phyloP scores from a whole-genome alignment of 2,888 invertebrate genomes.

The Acrobasis repandana region DNA sequence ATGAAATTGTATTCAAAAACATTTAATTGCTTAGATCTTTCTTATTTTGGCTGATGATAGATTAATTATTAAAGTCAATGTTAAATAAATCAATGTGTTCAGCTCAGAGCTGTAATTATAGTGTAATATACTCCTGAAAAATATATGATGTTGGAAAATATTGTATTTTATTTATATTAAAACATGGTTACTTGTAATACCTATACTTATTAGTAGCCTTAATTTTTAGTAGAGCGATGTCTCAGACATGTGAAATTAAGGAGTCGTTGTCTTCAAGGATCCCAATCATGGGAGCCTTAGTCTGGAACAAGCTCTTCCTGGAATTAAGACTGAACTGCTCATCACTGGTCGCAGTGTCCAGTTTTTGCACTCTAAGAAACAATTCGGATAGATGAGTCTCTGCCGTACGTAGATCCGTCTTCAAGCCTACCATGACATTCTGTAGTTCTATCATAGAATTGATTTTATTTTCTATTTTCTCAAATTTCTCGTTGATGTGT shows the following conservation, averaged over 20 bases:
- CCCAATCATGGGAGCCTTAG: slow-evolving; percentile 38
- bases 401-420: slow-evolving; percentile 46
- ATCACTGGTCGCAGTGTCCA: slow-evolving; percentile 40
- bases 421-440: slow-evolving; percentile 46
- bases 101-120: slow-evolving; percentile 63
- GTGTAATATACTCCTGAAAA: slow-evolving; percentile 46
- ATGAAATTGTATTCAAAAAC: slow-evolving; percentile 20
- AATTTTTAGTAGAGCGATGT: not conserved
- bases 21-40: slow-evolving; percentile 17
- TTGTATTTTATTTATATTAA: slow-evolving; percentile 10
- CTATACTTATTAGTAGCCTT: not conserved
- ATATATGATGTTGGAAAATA: slow-evolving; percentile 53
- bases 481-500: slow-evolving; percentile 51
- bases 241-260: slow-evolving; percentile 30
- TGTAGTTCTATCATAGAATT: slow-evolving; percentile 58
- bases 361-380: slow-evolving; percentile 47
- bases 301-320: slow-evolving; percentile 37
- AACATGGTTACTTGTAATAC: not conserved
- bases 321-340: slow-evolving; percentile 44
- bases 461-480: slow-evolving; percentile 58
- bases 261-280: slow-evolving; percentile 32
- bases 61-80: slow-evolving; percentile 27
- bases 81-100: slow-evolving; percentile 50
- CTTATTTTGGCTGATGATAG: slow-evolving; percentile 24
- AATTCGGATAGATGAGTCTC: slow-evolving; percentile 45